Percentiles rank a stretch among this genome's conserved stretches.
These are phyloP conservation scores for Paratrypauchen microcephalus DNA, from an alignment of 2,797 vertebrate genomes.

Conservation along the genomic window DNA sequence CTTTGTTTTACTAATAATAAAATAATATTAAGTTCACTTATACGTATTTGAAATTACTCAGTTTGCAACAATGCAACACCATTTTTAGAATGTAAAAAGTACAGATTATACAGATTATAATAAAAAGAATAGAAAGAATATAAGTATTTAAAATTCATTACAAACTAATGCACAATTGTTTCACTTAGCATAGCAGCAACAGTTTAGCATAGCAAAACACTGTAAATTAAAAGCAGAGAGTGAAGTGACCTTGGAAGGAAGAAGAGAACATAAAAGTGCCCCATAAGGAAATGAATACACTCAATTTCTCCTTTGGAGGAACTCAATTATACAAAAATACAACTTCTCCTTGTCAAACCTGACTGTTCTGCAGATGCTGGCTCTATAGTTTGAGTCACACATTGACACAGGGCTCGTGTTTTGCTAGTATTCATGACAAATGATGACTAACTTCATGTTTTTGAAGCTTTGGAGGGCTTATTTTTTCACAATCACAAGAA, in stretches of 20 bases:
- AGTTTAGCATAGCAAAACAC: too few species aligned
- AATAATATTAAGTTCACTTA: background rate
- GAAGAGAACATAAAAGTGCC: background rate
- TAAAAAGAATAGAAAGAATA: background rate
- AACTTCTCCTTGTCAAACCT: background rate
- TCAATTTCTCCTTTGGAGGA: background rate
- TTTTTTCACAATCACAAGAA: background rate
- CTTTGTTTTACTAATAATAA: background rate
- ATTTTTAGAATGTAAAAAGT: background rate
- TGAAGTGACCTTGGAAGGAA: background rate
- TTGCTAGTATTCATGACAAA: background rate
- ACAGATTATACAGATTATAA: background rate
- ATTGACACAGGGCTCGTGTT: conserved; percentile 1
- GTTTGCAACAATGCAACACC: background rate
- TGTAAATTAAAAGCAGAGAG: background rate
- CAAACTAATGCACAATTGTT: background rate
- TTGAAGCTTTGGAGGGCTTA: background rate
- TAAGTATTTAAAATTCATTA: background rate
- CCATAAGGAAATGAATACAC: background rate
- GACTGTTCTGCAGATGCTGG: background rate
- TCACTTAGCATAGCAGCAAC: too few species aligned
- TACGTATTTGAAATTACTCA: background rate
- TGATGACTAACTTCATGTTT: background rate
- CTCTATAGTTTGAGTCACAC: background rate
- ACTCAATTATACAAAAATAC: background rate